These are phyloP conservation scores for Darwinula stevensoni DNA, from an alignment of 2,888 invertebrate genomes.

Conservation along the genomic window DNA sequence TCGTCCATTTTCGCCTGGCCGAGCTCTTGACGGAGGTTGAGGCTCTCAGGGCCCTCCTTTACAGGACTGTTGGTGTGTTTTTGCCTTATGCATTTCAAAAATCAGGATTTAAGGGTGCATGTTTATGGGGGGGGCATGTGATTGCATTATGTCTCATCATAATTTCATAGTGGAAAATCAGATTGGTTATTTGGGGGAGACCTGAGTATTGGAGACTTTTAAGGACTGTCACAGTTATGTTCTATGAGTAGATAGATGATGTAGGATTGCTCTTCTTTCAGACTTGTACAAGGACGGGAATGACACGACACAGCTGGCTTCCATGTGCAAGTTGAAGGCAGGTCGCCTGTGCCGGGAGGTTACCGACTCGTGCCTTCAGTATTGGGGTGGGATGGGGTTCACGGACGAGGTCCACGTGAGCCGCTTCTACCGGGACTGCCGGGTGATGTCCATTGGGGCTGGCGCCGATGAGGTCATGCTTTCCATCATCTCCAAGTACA, in stretches of 20 bases:
- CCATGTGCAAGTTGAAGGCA: conserved; percentile 24
- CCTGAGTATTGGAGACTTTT: no score
- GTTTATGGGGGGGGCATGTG: no score
- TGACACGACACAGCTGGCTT: conserved; percentile 23
- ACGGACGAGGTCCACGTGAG: conserved; percentile 16
- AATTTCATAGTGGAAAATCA: no score
- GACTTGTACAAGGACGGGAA: no score
- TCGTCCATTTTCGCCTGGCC: conserved; percentile 22
- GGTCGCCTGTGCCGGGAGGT: conserved; percentile 20
- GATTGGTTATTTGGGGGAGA: no score
- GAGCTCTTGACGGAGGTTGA: conserved; percentile 24
- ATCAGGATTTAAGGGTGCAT: no score
- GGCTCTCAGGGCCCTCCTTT: conserved; percentile 18
- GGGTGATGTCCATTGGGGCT: conserved; percentile 23
- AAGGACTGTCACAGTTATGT: no score
- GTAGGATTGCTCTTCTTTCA: no score
- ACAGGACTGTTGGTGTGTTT: conserved; percentile 18
- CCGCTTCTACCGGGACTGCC: conserved; percentile 17
- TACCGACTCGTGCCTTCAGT: conserved; percentile 24
- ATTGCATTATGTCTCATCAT: no score
- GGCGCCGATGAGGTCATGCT: conserved; percentile 27
- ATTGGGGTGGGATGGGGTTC: no score
- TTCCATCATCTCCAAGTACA: conserved; percentile 22
- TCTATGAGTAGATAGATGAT: no score
- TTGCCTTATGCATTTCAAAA: background rate